Conservation (phyloP, 2,888 invertebrate genomes). For the Melitaea athalia region DNA sequence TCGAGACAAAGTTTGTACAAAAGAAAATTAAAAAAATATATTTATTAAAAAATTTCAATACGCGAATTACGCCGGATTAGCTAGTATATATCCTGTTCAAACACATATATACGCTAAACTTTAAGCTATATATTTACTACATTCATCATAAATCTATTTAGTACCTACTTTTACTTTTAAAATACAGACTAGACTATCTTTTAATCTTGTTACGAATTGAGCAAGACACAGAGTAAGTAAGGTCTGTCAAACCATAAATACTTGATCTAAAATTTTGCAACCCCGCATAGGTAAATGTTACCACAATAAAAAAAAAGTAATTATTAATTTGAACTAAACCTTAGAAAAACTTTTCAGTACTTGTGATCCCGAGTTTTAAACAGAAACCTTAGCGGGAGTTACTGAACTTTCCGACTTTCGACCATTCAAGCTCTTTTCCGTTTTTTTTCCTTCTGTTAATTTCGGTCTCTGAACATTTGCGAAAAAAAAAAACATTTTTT, state of each 20-base stretch:
- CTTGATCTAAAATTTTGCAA: neutral
- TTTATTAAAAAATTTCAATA: too few relatives aligned
- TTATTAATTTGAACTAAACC: constrained; percentile 36
- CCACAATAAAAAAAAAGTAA: constrained; percentile 20
- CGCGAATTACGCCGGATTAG: too few relatives aligned
- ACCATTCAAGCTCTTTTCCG: constrained; percentile 31
- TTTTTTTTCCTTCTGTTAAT: constrained; percentile 20
- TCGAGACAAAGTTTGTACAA: too few relatives aligned
- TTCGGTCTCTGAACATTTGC: constrained; percentile 16
- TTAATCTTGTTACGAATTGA: neutral
- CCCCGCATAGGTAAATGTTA: constrained; percentile 12
- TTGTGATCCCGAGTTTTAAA: constrained; percentile 41
- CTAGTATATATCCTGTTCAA: too few relatives aligned
- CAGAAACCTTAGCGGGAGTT: constrained; percentile 43
- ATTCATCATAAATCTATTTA: too few relatives aligned
- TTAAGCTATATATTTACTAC: too few relatives aligned
- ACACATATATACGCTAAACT: too few relatives aligned
- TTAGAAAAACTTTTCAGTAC: constrained; percentile 37
- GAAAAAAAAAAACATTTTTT: neutral
- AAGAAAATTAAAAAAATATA: too few relatives aligned
- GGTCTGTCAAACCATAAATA: neutral
- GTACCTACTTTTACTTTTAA: too few relatives aligned
- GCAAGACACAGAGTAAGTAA: neutral
- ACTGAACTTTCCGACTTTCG: constrained; percentile 40
- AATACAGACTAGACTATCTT: too few relatives aligned